Evolutionary conservation across 2,888 invertebrate species (phyloP), one percentile per base, ranked within the genome.

Genomic region (Scaptomyza reducta): DNA sequence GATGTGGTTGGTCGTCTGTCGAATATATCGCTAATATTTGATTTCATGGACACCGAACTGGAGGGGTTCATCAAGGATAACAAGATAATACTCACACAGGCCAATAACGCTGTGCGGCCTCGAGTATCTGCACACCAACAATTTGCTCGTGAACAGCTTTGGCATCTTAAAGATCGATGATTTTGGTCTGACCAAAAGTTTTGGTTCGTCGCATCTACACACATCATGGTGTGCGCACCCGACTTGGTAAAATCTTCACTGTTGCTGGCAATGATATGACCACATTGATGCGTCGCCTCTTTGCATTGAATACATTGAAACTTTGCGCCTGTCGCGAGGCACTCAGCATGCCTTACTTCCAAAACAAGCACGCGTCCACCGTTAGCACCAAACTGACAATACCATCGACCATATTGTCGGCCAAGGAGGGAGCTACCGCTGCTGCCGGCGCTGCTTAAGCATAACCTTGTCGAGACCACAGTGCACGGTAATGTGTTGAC

Each of bases 1-100:
- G 99, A 99, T 94, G 99, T 99, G 4, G 99, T 99, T 93, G 99
- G 99, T n/a, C 97, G 98, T 89, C 96, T 97, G 92, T 99, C 99
- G 14, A 99, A 99, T 93, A 97, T 99, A 18, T 99, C 99, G 18
- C 92, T 99, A 61, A 99, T 99, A 0, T 99, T 99, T 93, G 99
- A 99, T 92, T 99, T 98, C 89, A 99, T 99, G 99, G 98, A 99
- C 90, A 99, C 99, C 35, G 99, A 99, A 92, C 93, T 99, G 83
- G 99, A 99, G 94, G 96, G 98, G 77, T 95, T 97, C 78, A 95
- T 97, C 79, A 97, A 97, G 92, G 98, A 99, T 90, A 95, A 92
- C 69, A 95, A 94, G 80, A 96, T 98, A 85, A 96, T 98, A 63
- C 93, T 99, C 60, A 96, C 97, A 13, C 95, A 97, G 44, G 95